These are phyloP conservation scores for Dyspetes luteomarginatus DNA, from an alignment of 2,888 invertebrate species.

Conservation along the genomic window DNA sequence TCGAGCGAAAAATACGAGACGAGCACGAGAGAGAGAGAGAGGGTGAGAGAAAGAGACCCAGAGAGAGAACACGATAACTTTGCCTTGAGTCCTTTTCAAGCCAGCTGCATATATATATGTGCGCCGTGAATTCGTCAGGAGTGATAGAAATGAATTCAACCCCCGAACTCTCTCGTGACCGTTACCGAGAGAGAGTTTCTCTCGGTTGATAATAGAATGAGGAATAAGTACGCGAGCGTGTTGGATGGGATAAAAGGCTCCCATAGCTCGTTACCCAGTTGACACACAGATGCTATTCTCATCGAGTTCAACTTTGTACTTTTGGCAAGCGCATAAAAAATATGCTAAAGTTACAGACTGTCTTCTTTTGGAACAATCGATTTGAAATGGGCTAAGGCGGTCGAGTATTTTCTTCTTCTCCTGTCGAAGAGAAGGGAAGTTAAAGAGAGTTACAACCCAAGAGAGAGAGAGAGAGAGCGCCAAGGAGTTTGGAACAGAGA, in stretches of 20 bases:
- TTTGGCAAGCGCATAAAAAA: conserved; percentile 25
- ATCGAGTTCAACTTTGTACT: conserved; percentile 8
- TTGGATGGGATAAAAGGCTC: conserved; percentile 37
- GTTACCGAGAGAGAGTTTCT: conserved; percentile 15
- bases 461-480: conserved; percentile 28
- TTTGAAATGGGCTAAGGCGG: conserved; percentile 60
- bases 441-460: conserved; percentile 26
- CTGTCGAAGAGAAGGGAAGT: conserved; percentile 43
- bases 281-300: conserved; percentile 31
- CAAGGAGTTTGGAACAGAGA: conserved; percentile 68
- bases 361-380: conserved; percentile 56
- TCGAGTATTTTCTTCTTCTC: conserved; percentile 23
- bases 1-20: conserved; percentile 62
- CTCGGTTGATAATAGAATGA: conserved; percentile 44
- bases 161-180: conserved; percentile 54
- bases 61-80: conserved; percentile 26
- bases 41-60: no score
- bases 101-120: conserved; percentile 8
- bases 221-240: conserved; percentile 27
- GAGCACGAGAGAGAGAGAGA: background rate
- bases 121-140: conserved; percentile 70
- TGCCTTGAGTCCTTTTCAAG: conserved; percentile 17
- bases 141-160: conserved; percentile 74
- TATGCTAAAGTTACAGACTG: conserved; percentile 57
- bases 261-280: conserved; percentile 48